These are phyloP conservation scores for Micrasema minimum DNA, from an alignment of 1,140 invertebrate species.

Conservation along the genomic window DNA sequence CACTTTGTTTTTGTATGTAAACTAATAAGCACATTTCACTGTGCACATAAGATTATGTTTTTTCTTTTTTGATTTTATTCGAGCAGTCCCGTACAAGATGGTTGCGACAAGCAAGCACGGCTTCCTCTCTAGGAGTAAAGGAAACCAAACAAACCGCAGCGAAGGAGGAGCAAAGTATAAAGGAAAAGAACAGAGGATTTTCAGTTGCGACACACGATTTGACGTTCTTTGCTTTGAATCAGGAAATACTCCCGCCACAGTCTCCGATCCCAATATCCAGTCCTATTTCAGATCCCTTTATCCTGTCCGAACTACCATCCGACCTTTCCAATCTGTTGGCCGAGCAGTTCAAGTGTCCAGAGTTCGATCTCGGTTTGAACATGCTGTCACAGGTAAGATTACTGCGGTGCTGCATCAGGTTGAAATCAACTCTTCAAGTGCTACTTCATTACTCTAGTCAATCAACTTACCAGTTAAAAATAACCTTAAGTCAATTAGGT, in stretches of 20 bases:
- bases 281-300: conserved; percentile 26
- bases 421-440: conserved; percentile 7
- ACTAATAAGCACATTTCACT: conserved; percentile 2
- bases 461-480: too few relatives aligned
- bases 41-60: conserved; percentile 19
- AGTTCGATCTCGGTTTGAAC: conserved; percentile 45
- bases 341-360: conserved; percentile 46
- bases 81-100: conserved; percentile 52
- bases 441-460: neutral
- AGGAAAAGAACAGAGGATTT: conserved; percentile 11
- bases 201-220: neutral
- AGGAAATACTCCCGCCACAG: conserved; percentile 8
- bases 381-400: conserved; percentile 47
- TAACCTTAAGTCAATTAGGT: neutral
- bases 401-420: conserved; percentile 7
- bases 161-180: conserved; percentile 36
- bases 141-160: conserved; percentile 29
- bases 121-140: conserved; percentile 22
- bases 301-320: conserved; percentile 30
- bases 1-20: neutral
- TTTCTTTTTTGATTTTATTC: conserved; percentile 46
- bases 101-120: conserved; percentile 16
- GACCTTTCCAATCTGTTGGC: conserved; percentile 47
- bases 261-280: conserved; percentile 26
- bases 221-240: conserved; percentile 16